Evolutionary conservation across 2,888 invertebrate genomes (phyloP).

Genomic region (Nemoura dubitans): DNA sequence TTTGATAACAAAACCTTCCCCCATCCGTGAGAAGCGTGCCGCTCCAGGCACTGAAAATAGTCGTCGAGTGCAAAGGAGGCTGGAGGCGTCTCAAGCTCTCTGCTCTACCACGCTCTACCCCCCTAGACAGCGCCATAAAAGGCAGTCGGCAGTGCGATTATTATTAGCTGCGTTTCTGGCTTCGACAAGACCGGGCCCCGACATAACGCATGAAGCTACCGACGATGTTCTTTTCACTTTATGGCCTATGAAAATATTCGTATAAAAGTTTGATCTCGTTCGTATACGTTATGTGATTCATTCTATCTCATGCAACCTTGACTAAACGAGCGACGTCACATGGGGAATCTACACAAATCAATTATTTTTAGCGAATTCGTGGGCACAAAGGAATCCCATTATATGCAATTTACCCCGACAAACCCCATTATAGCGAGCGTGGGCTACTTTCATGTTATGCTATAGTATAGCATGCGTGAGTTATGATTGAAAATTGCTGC

Average conservation of each 20-base stretch:
- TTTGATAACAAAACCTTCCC: neutral
- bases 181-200: neutral
- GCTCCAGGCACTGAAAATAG: neutral
- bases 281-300: neutral
- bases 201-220: neutral
- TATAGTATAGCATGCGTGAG: too few species aligned
- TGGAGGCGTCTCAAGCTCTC: neutral
- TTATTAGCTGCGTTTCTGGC: neutral
- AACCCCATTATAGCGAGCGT: neutral
- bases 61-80: neutral
- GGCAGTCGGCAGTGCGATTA: neutral
- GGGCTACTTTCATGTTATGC: too few species aligned
- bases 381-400: neutral
- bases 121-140: slow-evolving; percentile 7
- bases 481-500: too few species aligned
- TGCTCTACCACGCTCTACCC: too few species aligned
- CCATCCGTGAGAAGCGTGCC: neutral
- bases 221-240: neutral
- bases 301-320: neutral
- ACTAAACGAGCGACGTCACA: neutral
- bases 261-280: neutral
- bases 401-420: neutral
- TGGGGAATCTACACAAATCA: neutral
- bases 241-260: neutral
- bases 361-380: neutral